Conservation (phyloP, 2,888 invertebrate genomes). For the Acrobasis consociella region DNA sequence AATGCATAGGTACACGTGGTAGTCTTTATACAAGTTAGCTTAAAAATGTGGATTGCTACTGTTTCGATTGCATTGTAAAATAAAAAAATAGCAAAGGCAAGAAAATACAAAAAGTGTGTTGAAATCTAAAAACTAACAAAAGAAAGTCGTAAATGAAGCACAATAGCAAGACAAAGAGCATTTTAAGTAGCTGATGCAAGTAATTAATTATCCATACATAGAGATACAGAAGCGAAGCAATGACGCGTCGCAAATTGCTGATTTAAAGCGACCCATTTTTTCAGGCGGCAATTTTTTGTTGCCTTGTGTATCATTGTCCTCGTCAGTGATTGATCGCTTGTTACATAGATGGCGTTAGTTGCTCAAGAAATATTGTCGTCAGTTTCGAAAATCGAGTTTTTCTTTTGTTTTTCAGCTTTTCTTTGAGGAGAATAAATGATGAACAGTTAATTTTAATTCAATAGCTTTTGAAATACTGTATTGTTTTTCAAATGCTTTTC, state of each 20-base stretch:
- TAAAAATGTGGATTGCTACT: too few relatives aligned
- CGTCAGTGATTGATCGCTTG: conserved; percentile 12
- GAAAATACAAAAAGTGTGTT: background rate
- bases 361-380: conserved; percentile 20
- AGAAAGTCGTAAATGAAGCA: conserved; percentile 10
- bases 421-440: background rate
- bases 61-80: background rate
- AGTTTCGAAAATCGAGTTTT: background rate
- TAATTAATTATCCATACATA: conserved; percentile 37
- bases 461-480: background rate
- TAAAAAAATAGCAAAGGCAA: background rate
- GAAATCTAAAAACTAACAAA: conserved; percentile 4
- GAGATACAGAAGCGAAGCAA: conserved; percentile 38
- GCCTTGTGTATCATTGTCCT: conserved; percentile 29
- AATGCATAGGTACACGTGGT: too few relatives aligned
- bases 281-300: conserved; percentile 38
- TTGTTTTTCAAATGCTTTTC: background rate
- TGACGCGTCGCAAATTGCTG: conserved; percentile 62
- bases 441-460: background rate
- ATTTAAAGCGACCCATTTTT: conserved; percentile 56
- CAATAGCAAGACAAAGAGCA: conserved; percentile 27
- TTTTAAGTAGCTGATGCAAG: conserved; percentile 20
- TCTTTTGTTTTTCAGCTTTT: conserved; percentile 5
- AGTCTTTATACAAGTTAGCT: too few relatives aligned
- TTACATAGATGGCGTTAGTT: conserved; percentile 27